Evolutionary conservation across 2,113 vertebrate species (phyloP).

Genomic region (Cranoglanis bouderius): DNA sequence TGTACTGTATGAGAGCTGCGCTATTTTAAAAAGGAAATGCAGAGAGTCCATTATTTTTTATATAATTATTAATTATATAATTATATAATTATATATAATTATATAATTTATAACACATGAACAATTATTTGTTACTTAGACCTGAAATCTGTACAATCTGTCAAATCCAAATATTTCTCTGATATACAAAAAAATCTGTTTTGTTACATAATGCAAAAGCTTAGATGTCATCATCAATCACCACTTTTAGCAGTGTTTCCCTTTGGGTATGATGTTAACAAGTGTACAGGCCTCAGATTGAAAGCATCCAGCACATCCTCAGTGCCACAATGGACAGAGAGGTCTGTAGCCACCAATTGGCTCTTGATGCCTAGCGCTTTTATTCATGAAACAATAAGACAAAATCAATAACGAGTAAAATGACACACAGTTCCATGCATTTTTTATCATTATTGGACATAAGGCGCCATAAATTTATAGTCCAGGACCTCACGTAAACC

Average conservation of each 20-base stretch:
- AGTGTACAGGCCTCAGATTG: background rate
- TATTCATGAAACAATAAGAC: constrained; percentile 73
- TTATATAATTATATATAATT: too few relatives aligned
- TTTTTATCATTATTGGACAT: constrained; percentile 68
- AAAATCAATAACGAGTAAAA: constrained; percentile 71
- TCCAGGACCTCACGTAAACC: constrained; percentile 1
- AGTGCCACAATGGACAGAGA: constrained; percentile 49
- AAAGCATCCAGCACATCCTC: constrained; percentile 17
- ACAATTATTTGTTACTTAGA: background rate
- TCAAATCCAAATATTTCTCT: background rate
- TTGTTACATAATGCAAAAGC: background rate
- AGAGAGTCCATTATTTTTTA: background rate
- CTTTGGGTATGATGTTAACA: background rate
- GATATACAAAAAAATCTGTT: background rate
- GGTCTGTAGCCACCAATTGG: constrained; percentile 62
- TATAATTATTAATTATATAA: too few relatives aligned
- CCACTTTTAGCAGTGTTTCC: background rate
- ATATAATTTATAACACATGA: too few relatives aligned
- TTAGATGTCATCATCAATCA: background rate
- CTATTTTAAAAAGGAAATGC: background rate
- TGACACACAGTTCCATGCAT: constrained; percentile 67
- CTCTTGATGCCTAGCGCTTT: constrained; percentile 73
- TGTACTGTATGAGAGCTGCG: background rate
- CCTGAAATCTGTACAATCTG: background rate
- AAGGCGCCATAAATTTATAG: constrained; percentile 30